These are phyloP conservation scores for Pandion haliaetus DNA, from an alignment of 2,113 vertebrate genomes.

Conservation along the genomic window DNA sequence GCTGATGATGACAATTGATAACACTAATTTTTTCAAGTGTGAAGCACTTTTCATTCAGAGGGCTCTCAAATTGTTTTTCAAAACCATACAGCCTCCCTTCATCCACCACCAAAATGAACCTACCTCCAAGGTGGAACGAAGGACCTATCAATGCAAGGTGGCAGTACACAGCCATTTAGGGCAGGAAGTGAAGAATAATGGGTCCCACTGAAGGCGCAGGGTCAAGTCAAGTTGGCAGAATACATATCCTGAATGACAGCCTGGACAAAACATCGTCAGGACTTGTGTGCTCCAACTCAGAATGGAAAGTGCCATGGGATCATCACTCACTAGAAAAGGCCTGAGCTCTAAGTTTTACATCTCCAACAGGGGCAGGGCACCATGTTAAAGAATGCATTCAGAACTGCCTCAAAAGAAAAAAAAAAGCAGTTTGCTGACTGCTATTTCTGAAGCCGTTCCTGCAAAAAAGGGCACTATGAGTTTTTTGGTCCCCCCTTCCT, in stretches of 20 bases:
- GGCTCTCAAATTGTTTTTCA: neutral
- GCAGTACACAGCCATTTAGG: neutral
- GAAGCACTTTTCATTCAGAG: conserved; percentile 15
- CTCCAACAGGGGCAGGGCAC: neutral
- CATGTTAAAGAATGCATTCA: neutral
- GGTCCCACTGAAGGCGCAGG: neutral
- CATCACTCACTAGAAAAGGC: neutral
- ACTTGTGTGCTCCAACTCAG: neutral
- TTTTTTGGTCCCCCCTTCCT: conserved; percentile 18
- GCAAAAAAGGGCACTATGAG: neutral
- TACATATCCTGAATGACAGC: neutral
- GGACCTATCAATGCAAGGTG: neutral
- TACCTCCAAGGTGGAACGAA: neutral
- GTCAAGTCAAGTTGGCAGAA: neutral
- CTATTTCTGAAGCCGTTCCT: neutral
- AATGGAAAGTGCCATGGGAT: neutral
- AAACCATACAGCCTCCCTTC: neutral
- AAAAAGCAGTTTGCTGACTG: neutral
- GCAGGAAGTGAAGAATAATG: neutral
- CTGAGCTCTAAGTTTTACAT: neutral
- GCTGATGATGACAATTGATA: neutral
- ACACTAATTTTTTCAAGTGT: conserved; percentile 6
- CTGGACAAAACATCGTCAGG: neutral
- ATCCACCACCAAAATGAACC: neutral
- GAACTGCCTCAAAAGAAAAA: neutral